A percentile compares a stretch with the other conserved stretches of the same genome.
These are phyloP conservation scores for Pogonomyrmex barbatus DNA, from an alignment of 1,140 invertebrate species.

Conservation along the genomic window DNA sequence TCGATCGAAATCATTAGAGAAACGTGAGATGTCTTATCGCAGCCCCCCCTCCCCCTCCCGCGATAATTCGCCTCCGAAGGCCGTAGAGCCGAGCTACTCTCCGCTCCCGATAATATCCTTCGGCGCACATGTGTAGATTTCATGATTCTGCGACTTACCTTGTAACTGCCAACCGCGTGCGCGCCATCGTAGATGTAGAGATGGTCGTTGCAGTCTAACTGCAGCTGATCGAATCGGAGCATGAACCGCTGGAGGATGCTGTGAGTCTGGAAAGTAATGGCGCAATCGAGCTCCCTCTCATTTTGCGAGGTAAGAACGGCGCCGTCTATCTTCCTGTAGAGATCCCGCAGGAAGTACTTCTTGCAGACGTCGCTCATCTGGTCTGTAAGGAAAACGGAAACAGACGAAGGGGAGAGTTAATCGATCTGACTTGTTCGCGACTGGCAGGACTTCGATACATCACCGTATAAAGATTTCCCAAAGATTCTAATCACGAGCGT, in stretches of 20 bases:
- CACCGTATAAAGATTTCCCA: not conserved
- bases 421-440: slow-evolving; percentile 5
- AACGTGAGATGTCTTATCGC: slow-evolving; percentile 53
- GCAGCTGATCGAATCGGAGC: slow-evolving; percentile 93
- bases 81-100: not conserved
- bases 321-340: slow-evolving; percentile 96
- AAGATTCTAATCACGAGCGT: not conserved
- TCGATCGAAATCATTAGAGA: slow-evolving; percentile 40
- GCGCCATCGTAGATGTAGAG: slow-evolving; percentile 97
- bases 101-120: slow-evolving; percentile 10
- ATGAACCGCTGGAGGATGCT: slow-evolving; percentile 97
- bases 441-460: not conserved
- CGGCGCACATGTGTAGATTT: not conserved
- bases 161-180: slow-evolving; percentile 93
- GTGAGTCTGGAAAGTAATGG: slow-evolving; percentile 97
- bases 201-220: slow-evolving; percentile 97
- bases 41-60: too few species aligned
- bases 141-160: slow-evolving; percentile 87
- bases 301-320: slow-evolving; percentile 95
- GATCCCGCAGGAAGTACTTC: slow-evolving; percentile 93
- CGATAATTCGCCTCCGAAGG: slow-evolving; percentile 26
- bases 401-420: slow-evolving; percentile 11
- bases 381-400: slow-evolving; percentile 89
- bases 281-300: slow-evolving; percentile 95
- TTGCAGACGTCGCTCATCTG: slow-evolving; percentile 94